Base-by-base conservation (phyloP, 2,888 invertebrate species). In the Drosophila eohydei region DNA sequence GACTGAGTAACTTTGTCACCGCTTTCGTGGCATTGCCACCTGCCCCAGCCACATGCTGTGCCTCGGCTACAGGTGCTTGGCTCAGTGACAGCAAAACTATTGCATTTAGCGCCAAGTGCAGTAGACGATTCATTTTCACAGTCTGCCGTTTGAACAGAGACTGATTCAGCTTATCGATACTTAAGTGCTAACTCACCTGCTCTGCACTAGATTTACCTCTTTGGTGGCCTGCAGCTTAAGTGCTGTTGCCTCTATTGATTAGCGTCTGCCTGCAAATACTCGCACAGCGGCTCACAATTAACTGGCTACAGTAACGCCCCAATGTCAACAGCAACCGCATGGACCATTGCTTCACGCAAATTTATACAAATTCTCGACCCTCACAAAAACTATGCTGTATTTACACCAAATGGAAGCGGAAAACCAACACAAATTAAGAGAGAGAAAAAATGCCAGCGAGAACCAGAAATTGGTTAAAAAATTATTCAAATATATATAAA, bases 201-300 rank as follows among this genome's bases (percentile, higher is more conserved):
- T 32, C 21, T 21, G 28, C 40, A 21, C 30, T n/a, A 6, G 11
- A 14, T 9, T 40, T 44, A 59, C 28, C 50, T 36, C 46, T 74
- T 71, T 56, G 51, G 51, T 52, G 57, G 70, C 55, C 66, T 64
- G 74, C 80, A 71, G 67, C 71, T 34, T 36, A 82, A 76, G 52
- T 70, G 55, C 40, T 88, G 67, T 88, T 90, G 78, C 73, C 72
- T 44, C 63, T 67, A 40, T 70, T 69, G 71, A 81, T 90, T 90
- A 89, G 80, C 90, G 69, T 43, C 50, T 43, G 48, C 7, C 57
- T 63, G 78, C 54, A 44, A 83, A 74, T 56, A 51, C 43, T 7
- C 55, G 21, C 16, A 60, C 59, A 56, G 46, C 26, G 34, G 44
- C 21, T 50, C 46, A 50, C 55, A 55, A 51, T 59, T 57, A 63